Evolutionary conservation across 2,113 vertebrate genomes (phyloP).

Genomic region (Loxodonta africana): DNA sequence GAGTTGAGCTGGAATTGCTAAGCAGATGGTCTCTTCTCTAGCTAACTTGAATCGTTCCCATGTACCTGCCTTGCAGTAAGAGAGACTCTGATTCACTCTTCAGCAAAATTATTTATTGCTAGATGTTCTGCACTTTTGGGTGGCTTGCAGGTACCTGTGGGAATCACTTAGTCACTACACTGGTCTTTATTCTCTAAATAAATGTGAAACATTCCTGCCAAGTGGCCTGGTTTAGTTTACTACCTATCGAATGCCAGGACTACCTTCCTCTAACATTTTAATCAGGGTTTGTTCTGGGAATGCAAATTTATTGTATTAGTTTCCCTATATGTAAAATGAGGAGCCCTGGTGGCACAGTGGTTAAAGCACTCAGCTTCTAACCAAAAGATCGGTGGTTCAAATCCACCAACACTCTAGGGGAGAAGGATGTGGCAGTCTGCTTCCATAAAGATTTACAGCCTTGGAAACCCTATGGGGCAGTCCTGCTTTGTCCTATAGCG

Average conservation of each 20-base stretch:
- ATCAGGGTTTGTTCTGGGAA: not conserved
- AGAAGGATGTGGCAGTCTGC: too few relatives aligned
- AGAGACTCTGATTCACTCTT: constrained; percentile 11
- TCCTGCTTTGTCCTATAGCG: too few relatives aligned
- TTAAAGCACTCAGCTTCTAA: too few relatives aligned
- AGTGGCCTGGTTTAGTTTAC: not conserved
- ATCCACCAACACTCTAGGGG: too few relatives aligned
- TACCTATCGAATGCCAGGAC: not conserved
- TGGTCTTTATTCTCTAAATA: not conserved
- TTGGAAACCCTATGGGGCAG: too few relatives aligned
- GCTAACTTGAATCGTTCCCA: not conserved
- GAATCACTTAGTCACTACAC: not conserved
- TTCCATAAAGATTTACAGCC: too few relatives aligned
- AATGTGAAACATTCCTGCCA: not conserved
- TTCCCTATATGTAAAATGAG: not conserved
- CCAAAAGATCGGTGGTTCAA: too few relatives aligned
- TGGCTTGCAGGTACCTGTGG: not conserved
- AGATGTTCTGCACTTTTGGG: not conserved
- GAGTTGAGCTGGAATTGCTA: not conserved
- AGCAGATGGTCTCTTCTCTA: not conserved
- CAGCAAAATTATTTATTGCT: constrained; percentile 15
- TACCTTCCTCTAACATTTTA: not conserved
- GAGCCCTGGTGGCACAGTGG: too few relatives aligned
- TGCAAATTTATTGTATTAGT: not conserved
- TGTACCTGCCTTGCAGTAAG: not conserved